A percentile compares a stretch with the other conserved stretches of the same genome.
phyloP scores from a whole-genome alignment of 2,888 invertebrate genomes.

The Dicyrtomina minuta region DNA sequence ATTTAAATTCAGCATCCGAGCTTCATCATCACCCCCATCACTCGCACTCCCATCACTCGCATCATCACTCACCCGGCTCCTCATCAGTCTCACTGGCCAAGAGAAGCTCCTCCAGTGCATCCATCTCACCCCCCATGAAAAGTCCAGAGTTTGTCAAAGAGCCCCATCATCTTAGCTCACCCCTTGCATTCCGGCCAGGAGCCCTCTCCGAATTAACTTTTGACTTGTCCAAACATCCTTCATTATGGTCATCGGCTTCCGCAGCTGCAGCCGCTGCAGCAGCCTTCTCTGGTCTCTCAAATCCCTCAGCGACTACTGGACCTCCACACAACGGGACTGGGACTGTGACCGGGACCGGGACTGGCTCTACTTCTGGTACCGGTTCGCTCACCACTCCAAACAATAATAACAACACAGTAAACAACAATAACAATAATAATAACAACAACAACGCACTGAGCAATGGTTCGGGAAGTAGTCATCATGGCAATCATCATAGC shows the following conservation, averaged over 20 bases:
- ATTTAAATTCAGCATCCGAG: background rate
- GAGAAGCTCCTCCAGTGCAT: slow-evolving; percentile 12
- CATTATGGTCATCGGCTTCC: slow-evolving; percentile 42
- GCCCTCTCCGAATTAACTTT: slow-evolving; percentile 39
- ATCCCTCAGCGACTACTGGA: too few relatives aligned
- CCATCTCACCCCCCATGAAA: slow-evolving; percentile 44
- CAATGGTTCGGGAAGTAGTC: slow-evolving; percentile 8
- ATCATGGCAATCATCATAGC: background rate
- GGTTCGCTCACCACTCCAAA: background rate
- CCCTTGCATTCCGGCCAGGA: slow-evolving; percentile 9
- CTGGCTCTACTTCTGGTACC: too few relatives aligned
- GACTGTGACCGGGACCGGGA: too few relatives aligned
- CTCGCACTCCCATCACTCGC: slow-evolving; percentile 24
- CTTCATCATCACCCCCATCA: background rate
- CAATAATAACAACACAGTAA: background rate
- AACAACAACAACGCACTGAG: background rate
- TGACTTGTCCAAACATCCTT: slow-evolving; percentile 48
- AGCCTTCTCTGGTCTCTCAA: background rate
- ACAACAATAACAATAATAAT: background rate
- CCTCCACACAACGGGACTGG: too few relatives aligned
- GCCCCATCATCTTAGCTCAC: background rate
- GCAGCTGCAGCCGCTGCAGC: background rate
- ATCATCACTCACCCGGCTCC: slow-evolving; percentile 23
- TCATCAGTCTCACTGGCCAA: slow-evolving; percentile 22
- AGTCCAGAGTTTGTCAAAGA: slow-evolving; percentile 41